A percentile compares a stretch with the other conserved stretches of the same genome.
These are phyloP conservation scores for Chironomus tepperi DNA, from an alignment of 1,140 invertebrate species.

Conservation along the genomic window DNA sequence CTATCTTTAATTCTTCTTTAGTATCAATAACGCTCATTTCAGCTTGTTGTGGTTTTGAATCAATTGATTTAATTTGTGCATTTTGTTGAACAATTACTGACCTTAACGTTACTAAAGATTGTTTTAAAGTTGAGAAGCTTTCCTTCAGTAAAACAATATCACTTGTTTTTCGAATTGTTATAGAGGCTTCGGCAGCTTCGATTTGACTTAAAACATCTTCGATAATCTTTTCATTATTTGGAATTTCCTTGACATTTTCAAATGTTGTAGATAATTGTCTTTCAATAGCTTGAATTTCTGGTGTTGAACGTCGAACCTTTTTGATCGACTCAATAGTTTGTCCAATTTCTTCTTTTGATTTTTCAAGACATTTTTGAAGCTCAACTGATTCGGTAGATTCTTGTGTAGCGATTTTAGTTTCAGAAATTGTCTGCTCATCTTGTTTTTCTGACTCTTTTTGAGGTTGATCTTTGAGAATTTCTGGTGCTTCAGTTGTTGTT, in stretches of 20 bases:
- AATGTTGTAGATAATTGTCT: background rate
- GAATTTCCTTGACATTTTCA: background rate
- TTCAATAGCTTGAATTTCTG: background rate
- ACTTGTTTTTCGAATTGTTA: background rate
- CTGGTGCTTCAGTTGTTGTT: too few relatives aligned
- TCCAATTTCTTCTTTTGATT: slow-evolving; percentile 24
- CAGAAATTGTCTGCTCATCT: slow-evolving; percentile 29
- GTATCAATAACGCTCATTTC: background rate
- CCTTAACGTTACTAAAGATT: background rate
- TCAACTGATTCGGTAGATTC: background rate
- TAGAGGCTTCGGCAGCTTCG: background rate
- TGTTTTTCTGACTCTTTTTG: slow-evolving; percentile 26
- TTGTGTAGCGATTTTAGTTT: slow-evolving; percentile 7
- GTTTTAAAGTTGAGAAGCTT: background rate
- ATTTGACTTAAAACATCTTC: background rate
- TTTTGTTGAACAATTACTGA: background rate
- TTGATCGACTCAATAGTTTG: slow-evolving; percentile 28
- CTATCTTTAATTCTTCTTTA: background rate
- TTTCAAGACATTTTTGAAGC: slow-evolving; percentile 27
- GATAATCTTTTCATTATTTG: background rate
- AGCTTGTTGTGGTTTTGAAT: background rate
- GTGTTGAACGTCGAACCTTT: slow-evolving; percentile 30
- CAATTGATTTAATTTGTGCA: background rate
- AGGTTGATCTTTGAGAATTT: slow-evolving; percentile 28
- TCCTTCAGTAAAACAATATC: background rate